These are phyloP conservation scores for Spisula solida DNA, from an alignment of 2,888 invertebrate genomes.

Conservation along the genomic window DNA sequence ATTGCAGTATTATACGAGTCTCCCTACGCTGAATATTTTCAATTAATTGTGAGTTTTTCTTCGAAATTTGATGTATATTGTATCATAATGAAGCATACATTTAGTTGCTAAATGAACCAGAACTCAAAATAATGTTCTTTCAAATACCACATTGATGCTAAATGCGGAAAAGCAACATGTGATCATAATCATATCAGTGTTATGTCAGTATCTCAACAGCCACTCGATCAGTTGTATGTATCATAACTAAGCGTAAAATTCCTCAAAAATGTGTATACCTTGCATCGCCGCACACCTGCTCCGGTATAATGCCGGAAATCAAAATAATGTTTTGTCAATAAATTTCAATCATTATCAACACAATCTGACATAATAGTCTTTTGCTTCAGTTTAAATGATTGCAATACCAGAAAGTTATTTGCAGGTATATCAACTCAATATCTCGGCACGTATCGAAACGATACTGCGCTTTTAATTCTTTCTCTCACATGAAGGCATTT, in stretches of 20 bases:
- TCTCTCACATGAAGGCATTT: not conserved
- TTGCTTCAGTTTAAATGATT: slow-evolving; percentile 4
- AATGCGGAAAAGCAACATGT: not conserved
- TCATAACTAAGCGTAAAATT: not conserved
- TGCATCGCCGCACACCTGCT: not conserved
- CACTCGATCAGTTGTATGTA: not conserved
- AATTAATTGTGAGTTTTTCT: too few relatives aligned
- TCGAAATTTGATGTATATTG: too few relatives aligned
- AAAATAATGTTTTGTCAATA: slow-evolving; percentile 12
- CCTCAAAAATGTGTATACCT: not conserved
- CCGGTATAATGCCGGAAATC: not conserved
- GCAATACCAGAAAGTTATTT: not conserved
- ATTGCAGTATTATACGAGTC: too few relatives aligned
- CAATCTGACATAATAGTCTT: not conserved
- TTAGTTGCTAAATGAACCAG: too few relatives aligned
- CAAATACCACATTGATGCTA: not conserved
- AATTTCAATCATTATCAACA: slow-evolving; percentile 18
- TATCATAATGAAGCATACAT: too few relatives aligned
- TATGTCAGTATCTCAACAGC: not conserved
- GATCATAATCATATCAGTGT: not conserved
- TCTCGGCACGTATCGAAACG: not conserved
- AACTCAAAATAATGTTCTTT: too few relatives aligned
- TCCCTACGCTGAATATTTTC: too few relatives aligned
- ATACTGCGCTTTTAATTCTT: not conserved
- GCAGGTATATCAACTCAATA: not conserved